Conservation (phyloP, 2,113 vertebrate species). For the Arenaria interpres region DNA sequence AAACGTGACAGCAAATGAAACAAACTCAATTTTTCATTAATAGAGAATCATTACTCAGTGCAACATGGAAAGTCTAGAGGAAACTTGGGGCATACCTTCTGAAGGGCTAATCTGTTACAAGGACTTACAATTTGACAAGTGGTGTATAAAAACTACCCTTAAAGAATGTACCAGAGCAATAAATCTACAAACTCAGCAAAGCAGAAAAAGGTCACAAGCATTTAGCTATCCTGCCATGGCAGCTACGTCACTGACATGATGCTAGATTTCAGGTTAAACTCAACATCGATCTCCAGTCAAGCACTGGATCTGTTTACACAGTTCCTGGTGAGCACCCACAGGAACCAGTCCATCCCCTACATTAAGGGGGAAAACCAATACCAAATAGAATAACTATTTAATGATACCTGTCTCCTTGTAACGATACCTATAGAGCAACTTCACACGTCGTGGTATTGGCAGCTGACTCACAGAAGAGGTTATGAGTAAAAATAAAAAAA, state of each 20-base stretch:
- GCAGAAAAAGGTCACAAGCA: background rate
- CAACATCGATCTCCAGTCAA: background rate
- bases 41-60: slow-evolving; percentile 28
- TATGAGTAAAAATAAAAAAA: background rate
- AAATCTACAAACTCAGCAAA: slow-evolving; percentile 4
- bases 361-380: background rate
- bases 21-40: slow-evolving; percentile 55
- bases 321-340: background rate
- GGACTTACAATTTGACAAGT: slow-evolving; percentile 12
- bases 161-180: background rate
- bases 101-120: slow-evolving; percentile 23
- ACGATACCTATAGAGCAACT: background rate
- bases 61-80: background rate
- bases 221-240: background rate
- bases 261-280: background rate
- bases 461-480: background rate
- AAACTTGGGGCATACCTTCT: slow-evolving; percentile 15
- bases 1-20: slow-evolving; percentile 13
- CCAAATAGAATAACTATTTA: background rate
- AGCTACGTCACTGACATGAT: background rate
- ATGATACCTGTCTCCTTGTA: background rate
- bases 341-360: background rate
- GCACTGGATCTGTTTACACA: background rate
- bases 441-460: background rate
- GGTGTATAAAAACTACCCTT: background rate